These are phyloP conservation scores for Drosophila quinaria DNA, from an alignment of 2,888 invertebrate species.

Conservation along the genomic window DNA sequence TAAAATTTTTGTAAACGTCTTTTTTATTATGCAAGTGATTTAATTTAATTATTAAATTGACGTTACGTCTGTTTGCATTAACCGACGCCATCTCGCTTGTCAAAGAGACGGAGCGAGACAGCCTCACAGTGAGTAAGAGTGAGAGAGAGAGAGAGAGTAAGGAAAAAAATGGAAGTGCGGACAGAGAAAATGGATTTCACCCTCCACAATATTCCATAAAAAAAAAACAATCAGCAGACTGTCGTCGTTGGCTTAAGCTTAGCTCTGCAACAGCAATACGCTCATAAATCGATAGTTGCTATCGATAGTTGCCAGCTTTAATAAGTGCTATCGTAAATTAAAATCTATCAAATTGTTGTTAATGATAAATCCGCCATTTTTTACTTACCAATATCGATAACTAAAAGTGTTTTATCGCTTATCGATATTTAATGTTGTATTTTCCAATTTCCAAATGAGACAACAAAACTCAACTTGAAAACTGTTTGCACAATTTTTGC, in stretches of 20 bases:
- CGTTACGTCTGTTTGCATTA: conserved; percentile 68
- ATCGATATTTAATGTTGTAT: too few relatives aligned
- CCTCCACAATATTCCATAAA: not conserved
- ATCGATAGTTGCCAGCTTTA: not conserved
- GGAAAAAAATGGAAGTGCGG: not conserved
- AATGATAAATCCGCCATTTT: too few relatives aligned
- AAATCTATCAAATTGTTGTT: too few relatives aligned
- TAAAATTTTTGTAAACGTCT: conserved; percentile 78
- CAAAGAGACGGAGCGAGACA: conserved; percentile 11
- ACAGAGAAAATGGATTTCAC: not conserved
- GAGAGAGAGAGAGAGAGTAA: not conserved
- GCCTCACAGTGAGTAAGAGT: too few relatives aligned
- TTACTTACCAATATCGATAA: too few relatives aligned
- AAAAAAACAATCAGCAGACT: not conserved
- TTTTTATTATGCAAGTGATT: conserved; percentile 82
- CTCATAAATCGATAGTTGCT: conserved; percentile 7
- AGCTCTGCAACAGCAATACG: not conserved
- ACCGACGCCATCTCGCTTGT: conserved; percentile 22
- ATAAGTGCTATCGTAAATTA: too few relatives aligned
- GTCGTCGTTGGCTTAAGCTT: not conserved
- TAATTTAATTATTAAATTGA: conserved; percentile 80
- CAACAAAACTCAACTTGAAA: too few relatives aligned
- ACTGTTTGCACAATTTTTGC: too few relatives aligned
- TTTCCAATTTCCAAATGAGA: too few relatives aligned
- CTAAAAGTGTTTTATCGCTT: too few relatives aligned